A percentile compares a stretch with the other conserved stretches of the same genome.
These are phyloP conservation scores for Drosophila prostipennis DNA, from an alignment of 2,888 invertebrate species.

Conservation along the genomic window DNA sequence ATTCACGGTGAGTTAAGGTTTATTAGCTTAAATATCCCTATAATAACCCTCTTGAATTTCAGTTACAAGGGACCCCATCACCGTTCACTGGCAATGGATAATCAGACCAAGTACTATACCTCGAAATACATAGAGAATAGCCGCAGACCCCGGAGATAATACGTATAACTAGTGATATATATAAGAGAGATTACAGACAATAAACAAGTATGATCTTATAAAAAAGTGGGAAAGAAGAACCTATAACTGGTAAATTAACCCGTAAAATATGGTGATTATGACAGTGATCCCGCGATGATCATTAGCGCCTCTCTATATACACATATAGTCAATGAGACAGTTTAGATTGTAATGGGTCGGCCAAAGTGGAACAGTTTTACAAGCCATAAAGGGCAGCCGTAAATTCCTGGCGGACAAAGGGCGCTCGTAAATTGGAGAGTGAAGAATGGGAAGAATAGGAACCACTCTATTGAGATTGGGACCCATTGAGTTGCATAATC, in stretches of 20 bases:
- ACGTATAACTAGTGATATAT: not conserved
- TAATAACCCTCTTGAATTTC: constrained; percentile 1
- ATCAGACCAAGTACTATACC: constrained; percentile 58
- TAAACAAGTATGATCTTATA: not conserved
- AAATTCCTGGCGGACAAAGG: constrained; percentile 56
- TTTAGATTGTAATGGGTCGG: constrained; percentile 25
- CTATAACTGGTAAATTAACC: not conserved
- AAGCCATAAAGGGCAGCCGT: constrained; percentile 59
- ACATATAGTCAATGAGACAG: constrained; percentile 11
- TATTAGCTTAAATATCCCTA: no score
- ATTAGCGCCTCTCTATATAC: constrained; percentile 58
- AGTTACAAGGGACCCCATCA: constrained; percentile 73
- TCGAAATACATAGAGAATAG: constrained; percentile 57
- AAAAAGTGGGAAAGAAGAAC: not conserved
- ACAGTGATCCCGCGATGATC: constrained; percentile 19
- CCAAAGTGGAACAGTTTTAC: constrained; percentile 17
- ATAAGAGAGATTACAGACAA: not conserved
- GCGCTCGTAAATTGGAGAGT: constrained; percentile 55
- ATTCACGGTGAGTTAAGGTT: constrained; percentile 69
- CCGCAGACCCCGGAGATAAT: constrained; percentile 6
- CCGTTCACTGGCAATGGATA: constrained; percentile 19
- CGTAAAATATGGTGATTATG: constrained; percentile 1
- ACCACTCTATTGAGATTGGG: constrained; percentile 8
- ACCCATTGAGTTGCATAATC: constrained; percentile 26
- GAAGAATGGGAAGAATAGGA: constrained; percentile 41